These are phyloP conservation scores for Ennomos quercinarius DNA, from an alignment of 2,888 invertebrate genomes.

Conservation along the genomic window DNA sequence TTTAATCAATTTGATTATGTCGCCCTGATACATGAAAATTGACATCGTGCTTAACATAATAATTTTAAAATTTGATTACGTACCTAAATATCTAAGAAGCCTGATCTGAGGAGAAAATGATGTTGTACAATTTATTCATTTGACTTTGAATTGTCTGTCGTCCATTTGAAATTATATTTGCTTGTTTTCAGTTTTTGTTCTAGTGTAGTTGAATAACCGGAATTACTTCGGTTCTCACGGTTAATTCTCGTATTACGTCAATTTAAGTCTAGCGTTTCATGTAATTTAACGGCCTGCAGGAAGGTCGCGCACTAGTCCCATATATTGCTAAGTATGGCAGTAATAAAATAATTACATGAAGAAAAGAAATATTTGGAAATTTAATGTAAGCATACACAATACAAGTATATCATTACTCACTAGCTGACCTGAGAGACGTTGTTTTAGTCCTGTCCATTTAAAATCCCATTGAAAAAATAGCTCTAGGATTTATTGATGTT, in stretches of 20 bases:
- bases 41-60: too few species aligned
- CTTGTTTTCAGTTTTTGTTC: slow-evolving; percentile 13
- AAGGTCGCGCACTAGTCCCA: slow-evolving; percentile 34
- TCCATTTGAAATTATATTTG: not conserved
- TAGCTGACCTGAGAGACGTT: too few species aligned
- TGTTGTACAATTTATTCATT: not conserved
- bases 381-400: too few species aligned
- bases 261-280: slow-evolving; percentile 35
- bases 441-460: too few species aligned
- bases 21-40: too few species aligned
- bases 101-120: not conserved
- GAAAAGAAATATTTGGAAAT: too few species aligned
- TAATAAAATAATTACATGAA: slow-evolving; percentile 1
- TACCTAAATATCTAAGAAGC: too few species aligned
- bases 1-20: too few species aligned
- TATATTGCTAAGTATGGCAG: slow-evolving; percentile 4
- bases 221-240: slow-evolving; percentile 40
- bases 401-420: too few species aligned
- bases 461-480: too few species aligned
- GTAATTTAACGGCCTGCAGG: slow-evolving; percentile 35
- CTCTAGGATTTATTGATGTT: too few species aligned
- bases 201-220: slow-evolving; percentile 33
- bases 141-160: not conserved
- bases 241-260: slow-evolving; percentile 42
- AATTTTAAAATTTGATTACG: too few species aligned